Evolutionary conservation across 2,113 vertebrate species (phyloP), one percentile per base, ranked within the genome.

Genomic region (Smithornis capensis): DNA sequence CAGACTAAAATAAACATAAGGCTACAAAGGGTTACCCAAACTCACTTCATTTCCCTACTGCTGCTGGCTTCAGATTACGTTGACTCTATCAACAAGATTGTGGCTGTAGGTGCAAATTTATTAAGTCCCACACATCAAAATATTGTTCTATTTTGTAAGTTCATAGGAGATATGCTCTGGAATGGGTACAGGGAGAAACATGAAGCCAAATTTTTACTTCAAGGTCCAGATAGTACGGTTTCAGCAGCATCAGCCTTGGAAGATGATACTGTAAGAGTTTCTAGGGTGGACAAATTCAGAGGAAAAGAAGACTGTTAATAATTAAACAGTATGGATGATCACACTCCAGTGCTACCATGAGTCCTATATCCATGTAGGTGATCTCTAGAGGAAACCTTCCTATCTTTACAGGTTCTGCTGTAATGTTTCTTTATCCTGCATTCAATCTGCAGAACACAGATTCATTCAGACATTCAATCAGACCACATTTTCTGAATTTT

Each of bases 11-110:
- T 73, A 87, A 95, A 95, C 44, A n/a, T 15, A 56, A 63, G n/a
- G 82, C 73, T 71, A 90, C 70, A 78, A 93, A 94, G 80, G 40
- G 80, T 73, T 95, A 95, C 73, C 69, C 9, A 0, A 77, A 24
- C 74, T 86, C 78, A 78, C 38, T 96, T 81, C 31, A 71, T 60
- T 95, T 91, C 70, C 85, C 50, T 55, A 49, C 85, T 69, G 69
- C 57, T 87, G 82, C 28, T 93, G 83, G 90, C 87, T 78, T 80
- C 47, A 90, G 63, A 86, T 93, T 78, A 83, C 68, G 52, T 75
- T 96, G 91, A 89, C 63, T 93, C 59, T 83, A 57, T 94, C 84
- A 91, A 95, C 79, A 95, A 64, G 83, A 78, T 16, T 83, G 76
- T 93, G 83, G 59, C 50, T 78, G 75, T 74, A 89, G 40, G 83